Conservation (phyloP, 92 coral and sea anemone species). For the Phymanthus crucifer region DNA sequence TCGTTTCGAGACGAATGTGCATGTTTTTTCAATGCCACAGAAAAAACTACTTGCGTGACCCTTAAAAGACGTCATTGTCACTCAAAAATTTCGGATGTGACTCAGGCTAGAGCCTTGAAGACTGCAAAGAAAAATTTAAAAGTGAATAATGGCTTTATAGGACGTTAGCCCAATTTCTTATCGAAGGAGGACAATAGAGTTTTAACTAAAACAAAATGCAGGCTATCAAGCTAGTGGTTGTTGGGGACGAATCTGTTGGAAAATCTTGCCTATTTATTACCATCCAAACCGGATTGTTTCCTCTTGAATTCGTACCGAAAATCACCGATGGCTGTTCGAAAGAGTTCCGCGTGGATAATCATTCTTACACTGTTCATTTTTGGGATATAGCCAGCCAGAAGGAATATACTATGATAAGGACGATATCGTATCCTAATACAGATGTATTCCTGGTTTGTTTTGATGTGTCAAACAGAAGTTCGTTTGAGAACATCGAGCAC, state of each 20-base stretch:
- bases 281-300: constrained; percentile 46
- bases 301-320: constrained; percentile 67
- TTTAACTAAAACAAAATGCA: constrained; percentile 34
- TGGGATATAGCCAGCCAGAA: constrained; percentile 93
- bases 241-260: constrained; percentile 89
- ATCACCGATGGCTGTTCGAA: constrained; percentile 61
- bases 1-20: too few relatives aligned
- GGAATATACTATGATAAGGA: constrained; percentile 84
- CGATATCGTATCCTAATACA: constrained; percentile 72
- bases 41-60: too few relatives aligned
- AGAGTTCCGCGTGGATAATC: constrained; percentile 43
- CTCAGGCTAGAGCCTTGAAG: too few relatives aligned
- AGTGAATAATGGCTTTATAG: too few relatives aligned
- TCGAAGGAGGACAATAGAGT: too few relatives aligned
- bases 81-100: too few relatives aligned
- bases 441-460: constrained; percentile 80
- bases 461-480: constrained; percentile 60
- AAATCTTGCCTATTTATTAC: constrained; percentile 67
- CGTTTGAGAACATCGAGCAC: constrained; percentile 60
- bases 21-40: too few relatives aligned
- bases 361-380: constrained; percentile 37
- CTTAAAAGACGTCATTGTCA: too few relatives aligned
- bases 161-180: too few relatives aligned
- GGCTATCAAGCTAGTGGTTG: constrained; percentile 65
- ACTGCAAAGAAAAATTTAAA: too few relatives aligned